Conservation (phyloP, 1,140 invertebrate genomes). For the Rhyacophila brunnea region DNA sequence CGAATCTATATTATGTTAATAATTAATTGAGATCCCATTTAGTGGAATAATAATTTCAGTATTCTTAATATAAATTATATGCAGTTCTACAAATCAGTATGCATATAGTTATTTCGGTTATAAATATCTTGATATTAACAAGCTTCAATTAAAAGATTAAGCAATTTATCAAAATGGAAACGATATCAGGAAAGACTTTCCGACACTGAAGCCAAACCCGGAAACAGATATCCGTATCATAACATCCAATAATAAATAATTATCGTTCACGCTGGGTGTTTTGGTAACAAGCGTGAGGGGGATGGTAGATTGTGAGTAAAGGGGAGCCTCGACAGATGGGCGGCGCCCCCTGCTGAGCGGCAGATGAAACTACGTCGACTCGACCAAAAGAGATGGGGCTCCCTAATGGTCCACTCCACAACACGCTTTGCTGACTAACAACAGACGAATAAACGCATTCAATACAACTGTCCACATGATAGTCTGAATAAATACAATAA, state of each 20-base stretch:
- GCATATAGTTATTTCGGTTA: too few species aligned
- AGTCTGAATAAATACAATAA: neutral
- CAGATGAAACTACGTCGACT: conserved; percentile 37
- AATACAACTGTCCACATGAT: conserved; percentile 8
- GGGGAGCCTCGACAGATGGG: conserved; percentile 39
- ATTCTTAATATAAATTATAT: too few species aligned
- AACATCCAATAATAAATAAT: conserved; percentile 30
- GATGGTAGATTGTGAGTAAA: neutral
- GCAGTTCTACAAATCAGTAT: too few species aligned
- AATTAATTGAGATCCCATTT: too few species aligned
- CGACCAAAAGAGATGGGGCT: neutral
- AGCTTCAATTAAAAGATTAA: too few species aligned
- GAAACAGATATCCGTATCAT: conserved; percentile 24
- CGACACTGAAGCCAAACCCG: neutral
- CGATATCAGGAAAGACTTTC: too few species aligned
- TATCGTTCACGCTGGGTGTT: conserved; percentile 20
- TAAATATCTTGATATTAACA: too few species aligned
- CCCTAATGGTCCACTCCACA: conserved; percentile 21
- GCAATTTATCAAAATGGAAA: too few species aligned
- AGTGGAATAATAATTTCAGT: too few species aligned
- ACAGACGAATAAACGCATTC: conserved; percentile 14
- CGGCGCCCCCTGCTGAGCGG: conserved; percentile 43
- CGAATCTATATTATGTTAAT: too few species aligned
- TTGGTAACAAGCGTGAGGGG: conserved; percentile 8
- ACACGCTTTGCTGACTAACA: conserved; percentile 18